Evolutionary conservation across 1,140 invertebrate species (phyloP).

Genomic region (Bombyx mandarina): DNA sequence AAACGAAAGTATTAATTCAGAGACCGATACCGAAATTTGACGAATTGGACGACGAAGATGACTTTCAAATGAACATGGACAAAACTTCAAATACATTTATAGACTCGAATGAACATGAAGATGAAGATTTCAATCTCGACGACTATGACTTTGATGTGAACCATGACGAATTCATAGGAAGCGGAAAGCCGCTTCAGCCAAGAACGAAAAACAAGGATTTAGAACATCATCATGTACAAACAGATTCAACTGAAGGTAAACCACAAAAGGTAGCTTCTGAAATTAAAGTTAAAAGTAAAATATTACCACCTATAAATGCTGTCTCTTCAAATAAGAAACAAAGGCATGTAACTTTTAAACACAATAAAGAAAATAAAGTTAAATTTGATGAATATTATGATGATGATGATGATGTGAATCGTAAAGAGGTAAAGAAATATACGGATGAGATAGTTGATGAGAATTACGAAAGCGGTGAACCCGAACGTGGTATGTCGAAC

Average conservation of each 20-base stretch:
- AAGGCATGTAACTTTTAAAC: conserved; percentile 6
- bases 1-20: conserved; percentile 28
- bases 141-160: conserved; percentile 59
- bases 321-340: conserved; percentile 9
- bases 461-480: conserved; percentile 30
- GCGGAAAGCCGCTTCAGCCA: conserved; percentile 43
- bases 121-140: conserved; percentile 53
- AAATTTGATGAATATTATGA: too few species aligned
- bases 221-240: too few species aligned
- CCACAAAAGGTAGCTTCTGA: background rate
- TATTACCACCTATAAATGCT: conserved; percentile 1
- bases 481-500: conserved; percentile 10
- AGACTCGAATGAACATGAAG: conserved; percentile 36
- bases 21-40: conserved; percentile 50
- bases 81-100: conserved; percentile 14
- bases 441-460: conserved; percentile 19
- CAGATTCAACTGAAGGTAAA: background rate
- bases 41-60: conserved; percentile 37
- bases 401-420: too few species aligned
- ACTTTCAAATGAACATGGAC: conserved; percentile 32
- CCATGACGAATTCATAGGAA: conserved; percentile 48
- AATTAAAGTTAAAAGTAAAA: conserved; percentile 18
- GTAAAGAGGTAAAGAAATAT: too few species aligned
- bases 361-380: conserved; percentile 10
- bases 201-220: conserved; percentile 22